Evolutionary conservation across 2,888 invertebrate species (phyloP).

Genomic region (Stenichneumon culpator): DNA sequence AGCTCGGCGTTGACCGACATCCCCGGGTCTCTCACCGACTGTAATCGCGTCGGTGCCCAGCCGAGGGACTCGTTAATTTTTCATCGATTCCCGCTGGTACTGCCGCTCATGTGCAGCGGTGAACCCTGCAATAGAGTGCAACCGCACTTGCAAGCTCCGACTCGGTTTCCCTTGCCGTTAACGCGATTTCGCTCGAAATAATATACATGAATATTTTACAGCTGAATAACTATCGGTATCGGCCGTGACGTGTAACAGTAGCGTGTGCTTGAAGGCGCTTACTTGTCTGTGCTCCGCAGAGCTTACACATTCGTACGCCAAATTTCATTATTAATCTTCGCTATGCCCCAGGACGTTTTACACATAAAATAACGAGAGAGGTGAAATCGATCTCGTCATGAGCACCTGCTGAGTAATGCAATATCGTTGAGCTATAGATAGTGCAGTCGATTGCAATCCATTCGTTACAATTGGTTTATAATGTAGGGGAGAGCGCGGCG

Average conservation of each 20-base stretch:
- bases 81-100: conserved; percentile 68
- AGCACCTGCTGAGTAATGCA: neutral
- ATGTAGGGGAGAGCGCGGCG: too few relatives aligned
- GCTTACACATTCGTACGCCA: neutral
- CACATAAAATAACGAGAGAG: neutral
- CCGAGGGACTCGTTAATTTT: conserved; percentile 74
- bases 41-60: conserved; percentile 60
- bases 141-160: neutral
- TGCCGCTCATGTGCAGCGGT: neutral
- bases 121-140: neutral
- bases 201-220: conserved; percentile 21
- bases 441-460: neutral
- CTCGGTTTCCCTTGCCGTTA: neutral
- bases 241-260: neutral
- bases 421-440: neutral
- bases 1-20: conserved; percentile 59
- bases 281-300: neutral
- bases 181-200: conserved; percentile 10
- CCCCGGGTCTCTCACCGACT: conserved; percentile 45
- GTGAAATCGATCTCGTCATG: neutral
- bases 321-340: neutral
- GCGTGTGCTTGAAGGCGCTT: neutral
- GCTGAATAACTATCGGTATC: conserved; percentile 1
- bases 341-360: neutral
- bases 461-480: neutral